Conservation (phyloP, 2,113 vertebrate genomes). For the Nothobranchius furzeri region DNA sequence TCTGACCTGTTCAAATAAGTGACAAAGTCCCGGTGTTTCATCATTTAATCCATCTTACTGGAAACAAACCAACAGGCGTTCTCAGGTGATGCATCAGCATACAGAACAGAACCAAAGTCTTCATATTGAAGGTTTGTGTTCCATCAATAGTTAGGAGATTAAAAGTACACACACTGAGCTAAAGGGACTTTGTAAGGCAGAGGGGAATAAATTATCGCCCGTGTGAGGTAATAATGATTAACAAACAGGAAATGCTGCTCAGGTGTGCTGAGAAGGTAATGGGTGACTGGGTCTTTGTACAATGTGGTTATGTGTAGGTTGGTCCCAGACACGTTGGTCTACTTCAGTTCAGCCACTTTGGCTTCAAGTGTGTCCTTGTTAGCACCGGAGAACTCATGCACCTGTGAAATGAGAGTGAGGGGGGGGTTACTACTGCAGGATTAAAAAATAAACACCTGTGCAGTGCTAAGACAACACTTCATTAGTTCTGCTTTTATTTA, state of each 20-base stretch:
- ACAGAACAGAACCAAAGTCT: slow-evolving; percentile 13
- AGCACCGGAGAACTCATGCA: slow-evolving; percentile 64
- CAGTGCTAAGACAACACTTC: too few species aligned
- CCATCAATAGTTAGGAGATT: not conserved
- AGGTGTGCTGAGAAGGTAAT: not conserved
- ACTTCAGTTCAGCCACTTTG: rapidly evolving
- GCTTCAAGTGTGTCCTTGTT: rapidly evolving
- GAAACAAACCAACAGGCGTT: slow-evolving; percentile 11
- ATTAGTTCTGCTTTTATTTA: too few species aligned
- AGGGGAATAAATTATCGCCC: slow-evolving; percentile 15
- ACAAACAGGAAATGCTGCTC: not conserved
- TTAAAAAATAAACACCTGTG: too few species aligned
- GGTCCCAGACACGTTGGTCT: not conserved
- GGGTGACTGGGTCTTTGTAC: not conserved
- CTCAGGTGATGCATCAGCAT: not conserved
- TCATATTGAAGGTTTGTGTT: not conserved
- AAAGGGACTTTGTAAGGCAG: slow-evolving; percentile 5
- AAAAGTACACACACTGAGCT: not conserved
- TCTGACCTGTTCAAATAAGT: not conserved
- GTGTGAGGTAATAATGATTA: not conserved
- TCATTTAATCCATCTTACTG: slow-evolving; percentile 52
- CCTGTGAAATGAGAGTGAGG: slow-evolving; percentile 41
- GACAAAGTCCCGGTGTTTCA: not conserved
- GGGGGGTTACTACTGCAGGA: not conserved
- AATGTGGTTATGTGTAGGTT: not conserved